phyloP scores from a whole-genome alignment of 2,797 vertebrate genomes.

The Delichon dasypus region DNA sequence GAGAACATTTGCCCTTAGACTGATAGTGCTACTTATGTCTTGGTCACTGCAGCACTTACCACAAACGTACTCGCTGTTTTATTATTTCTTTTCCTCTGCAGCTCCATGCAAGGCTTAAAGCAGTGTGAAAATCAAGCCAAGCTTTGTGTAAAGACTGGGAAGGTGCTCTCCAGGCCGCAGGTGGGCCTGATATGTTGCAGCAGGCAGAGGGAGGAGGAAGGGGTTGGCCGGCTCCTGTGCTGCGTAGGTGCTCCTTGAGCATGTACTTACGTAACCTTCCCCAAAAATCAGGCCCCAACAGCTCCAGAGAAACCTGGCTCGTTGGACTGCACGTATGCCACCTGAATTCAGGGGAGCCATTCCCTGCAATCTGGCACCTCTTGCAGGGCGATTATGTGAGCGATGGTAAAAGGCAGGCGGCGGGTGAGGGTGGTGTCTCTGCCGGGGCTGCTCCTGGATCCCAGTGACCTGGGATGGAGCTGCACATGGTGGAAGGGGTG shows the following conservation, averaged over 20 bases:
- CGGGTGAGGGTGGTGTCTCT: not conserved
- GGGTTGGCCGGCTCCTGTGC: not conserved
- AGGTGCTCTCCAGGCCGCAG: not conserved
- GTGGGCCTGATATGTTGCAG: not conserved
- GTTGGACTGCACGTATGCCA: not conserved
- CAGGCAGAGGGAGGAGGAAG: not conserved
- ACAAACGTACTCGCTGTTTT: not conserved
- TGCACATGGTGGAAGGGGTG: not conserved
- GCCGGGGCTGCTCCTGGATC: not conserved
- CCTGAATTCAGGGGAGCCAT: not conserved
- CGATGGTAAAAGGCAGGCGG: not conserved
- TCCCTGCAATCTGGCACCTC: constrained; percentile 41
- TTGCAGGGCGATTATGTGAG: not conserved
- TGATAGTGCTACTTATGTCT: not conserved
- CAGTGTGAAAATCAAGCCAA: not conserved
- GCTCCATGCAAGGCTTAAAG: not conserved
- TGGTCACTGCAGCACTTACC: not conserved
- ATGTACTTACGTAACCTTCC: constrained; percentile 1
- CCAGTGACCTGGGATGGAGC: not conserved
- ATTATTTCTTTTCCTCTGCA: not conserved
- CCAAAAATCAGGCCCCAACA: constrained; percentile 57
- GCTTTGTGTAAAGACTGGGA: not conserved
- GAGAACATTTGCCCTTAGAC: not conserved
- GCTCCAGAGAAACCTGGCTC: constrained; percentile 56
- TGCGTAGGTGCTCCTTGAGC: constrained; percentile 19